Percentiles rank a stretch among this genome's conserved stretches.
Evolutionary conservation across 1,140 invertebrate species (phyloP).

Genomic region (Aphaenogaster ashmeadi): DNA sequence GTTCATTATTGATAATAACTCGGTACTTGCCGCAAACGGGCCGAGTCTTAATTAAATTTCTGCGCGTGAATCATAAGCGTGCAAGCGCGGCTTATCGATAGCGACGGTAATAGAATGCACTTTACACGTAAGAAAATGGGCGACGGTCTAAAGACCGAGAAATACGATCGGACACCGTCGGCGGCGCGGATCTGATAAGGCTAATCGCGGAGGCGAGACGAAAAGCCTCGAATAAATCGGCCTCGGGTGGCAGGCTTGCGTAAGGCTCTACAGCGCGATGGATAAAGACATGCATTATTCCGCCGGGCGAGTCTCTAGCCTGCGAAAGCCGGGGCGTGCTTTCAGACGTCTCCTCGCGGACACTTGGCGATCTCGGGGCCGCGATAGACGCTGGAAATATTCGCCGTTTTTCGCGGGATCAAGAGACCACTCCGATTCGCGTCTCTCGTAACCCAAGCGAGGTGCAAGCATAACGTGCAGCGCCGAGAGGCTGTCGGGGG

Average conservation of each 20-base stretch:
- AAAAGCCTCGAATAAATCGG: conserved; percentile 62
- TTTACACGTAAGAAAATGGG: conserved; percentile 38
- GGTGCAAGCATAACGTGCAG: background rate
- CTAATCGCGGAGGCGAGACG: conserved; percentile 44
- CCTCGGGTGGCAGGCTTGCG: conserved; percentile 24
- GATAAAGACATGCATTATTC: conserved; percentile 61
- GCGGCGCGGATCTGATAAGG: conserved; percentile 47
- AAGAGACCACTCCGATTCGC: background rate
- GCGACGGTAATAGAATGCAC: conserved; percentile 35
- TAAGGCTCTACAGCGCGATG: conserved; percentile 40
- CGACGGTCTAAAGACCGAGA: conserved; percentile 40
- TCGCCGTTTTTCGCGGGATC: conserved; percentile 27
- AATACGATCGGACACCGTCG: conserved; percentile 54
- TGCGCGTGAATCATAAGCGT: conserved; percentile 17
- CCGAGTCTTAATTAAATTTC: conserved; percentile 31
- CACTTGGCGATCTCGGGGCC: background rate
- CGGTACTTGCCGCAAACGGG: background rate
- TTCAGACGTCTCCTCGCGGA: background rate
- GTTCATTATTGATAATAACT: background rate
- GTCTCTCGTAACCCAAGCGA: background rate
- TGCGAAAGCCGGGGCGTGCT: conserved; percentile 19
- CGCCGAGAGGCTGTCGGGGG: background rate
- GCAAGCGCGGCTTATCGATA: conserved; percentile 14
- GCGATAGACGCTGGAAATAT: background rate
- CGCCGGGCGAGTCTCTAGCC: conserved; percentile 11